phyloP scores from a whole-genome alignment of 2,113 vertebrate species.

The Mormyrus lacerda region DNA sequence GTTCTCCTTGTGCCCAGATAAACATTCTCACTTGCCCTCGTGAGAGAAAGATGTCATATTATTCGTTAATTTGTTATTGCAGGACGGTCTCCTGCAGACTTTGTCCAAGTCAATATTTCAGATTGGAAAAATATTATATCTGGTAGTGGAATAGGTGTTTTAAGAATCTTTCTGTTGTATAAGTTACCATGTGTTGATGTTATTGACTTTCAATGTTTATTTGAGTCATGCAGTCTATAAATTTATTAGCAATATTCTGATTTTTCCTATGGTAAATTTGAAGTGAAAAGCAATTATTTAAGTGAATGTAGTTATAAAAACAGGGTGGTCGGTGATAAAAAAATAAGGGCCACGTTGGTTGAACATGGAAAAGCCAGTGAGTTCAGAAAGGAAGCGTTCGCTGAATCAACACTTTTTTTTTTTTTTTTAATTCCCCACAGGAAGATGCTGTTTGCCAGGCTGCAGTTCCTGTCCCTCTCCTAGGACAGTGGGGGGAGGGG shows the following conservation, averaged over 20 bases:
- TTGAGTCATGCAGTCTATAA: background rate
- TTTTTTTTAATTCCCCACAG: slow-evolving; percentile 33
- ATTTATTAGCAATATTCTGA: background rate
- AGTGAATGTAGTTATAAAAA: background rate
- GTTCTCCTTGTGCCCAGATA: background rate
- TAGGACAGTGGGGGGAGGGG: slow-evolving; percentile 2
- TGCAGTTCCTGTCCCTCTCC: slow-evolving; percentile 32
- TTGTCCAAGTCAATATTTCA: background rate
- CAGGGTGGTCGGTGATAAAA: background rate
- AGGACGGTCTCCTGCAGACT: background rate
- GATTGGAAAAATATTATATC: background rate
- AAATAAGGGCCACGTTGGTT: background rate
- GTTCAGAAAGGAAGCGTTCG: slow-evolving; percentile 16
- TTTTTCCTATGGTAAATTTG: slow-evolving; percentile 1
- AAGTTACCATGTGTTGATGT: background rate
- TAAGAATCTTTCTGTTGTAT: background rate
- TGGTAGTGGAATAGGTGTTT: background rate
- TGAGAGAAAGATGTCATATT: background rate
- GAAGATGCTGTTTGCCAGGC: slow-evolving; percentile 28
- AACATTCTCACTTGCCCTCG: background rate
- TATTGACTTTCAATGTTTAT: background rate
- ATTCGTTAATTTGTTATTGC: background rate
- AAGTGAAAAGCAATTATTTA: background rate
- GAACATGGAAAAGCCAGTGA: slow-evolving; percentile 3
- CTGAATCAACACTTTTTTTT: slow-evolving; percentile 42